A percentile compares a stretch with the other conserved stretches of the same genome.
These are phyloP conservation scores for Bombus difficillimus DNA, from an alignment of 1,140 invertebrate genomes.

Conservation along the genomic window DNA sequence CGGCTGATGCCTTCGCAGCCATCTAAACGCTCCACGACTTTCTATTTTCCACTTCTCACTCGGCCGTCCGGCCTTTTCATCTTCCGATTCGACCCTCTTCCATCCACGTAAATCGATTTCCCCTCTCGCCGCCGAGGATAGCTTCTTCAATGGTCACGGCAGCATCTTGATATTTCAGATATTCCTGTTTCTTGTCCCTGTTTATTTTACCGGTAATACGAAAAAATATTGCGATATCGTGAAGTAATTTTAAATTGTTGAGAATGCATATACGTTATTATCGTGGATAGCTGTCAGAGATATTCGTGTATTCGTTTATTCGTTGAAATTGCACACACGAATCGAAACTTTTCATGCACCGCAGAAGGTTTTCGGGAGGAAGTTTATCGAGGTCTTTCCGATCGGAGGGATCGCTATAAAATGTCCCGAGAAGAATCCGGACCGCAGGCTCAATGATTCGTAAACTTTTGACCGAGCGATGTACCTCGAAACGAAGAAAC, in stretches of 20 bases:
- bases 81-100: constrained; percentile 21
- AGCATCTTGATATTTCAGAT: background rate
- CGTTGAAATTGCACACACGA: background rate
- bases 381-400: constrained; percentile 51
- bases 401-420: constrained; percentile 34
- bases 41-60: constrained; percentile 19
- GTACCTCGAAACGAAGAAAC: constrained; percentile 63
- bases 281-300: too few species aligned
- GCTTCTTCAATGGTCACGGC: background rate
- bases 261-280: too few species aligned
- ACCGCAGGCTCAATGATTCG: constrained; percentile 60
- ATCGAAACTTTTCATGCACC: background rate
- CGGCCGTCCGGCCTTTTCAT: constrained; percentile 1
- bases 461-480: constrained; percentile 54
- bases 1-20: constrained; percentile 32
- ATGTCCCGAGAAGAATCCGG: constrained; percentile 52
- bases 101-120: constrained; percentile 30
- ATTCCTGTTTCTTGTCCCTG: background rate
- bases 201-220: background rate
- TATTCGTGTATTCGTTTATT: background rate
- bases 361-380: background rate
- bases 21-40: constrained; percentile 31
- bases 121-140: background rate
- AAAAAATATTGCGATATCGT: background rate
- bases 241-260: background rate